Conservation (phyloP, 2,888 invertebrate species). For the Hoplodrina blanda region DNA sequence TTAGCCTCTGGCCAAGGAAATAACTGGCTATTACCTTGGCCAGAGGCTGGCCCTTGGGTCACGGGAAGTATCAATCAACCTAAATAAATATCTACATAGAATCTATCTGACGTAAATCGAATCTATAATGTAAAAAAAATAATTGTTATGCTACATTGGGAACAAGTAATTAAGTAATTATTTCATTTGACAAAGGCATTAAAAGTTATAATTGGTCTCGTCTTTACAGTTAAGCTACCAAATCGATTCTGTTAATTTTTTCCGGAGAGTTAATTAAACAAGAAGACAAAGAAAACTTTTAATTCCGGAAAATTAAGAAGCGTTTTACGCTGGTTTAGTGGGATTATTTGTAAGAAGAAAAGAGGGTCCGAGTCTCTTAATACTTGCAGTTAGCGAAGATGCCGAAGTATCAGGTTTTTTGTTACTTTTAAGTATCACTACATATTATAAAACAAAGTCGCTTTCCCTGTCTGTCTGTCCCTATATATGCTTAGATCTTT, state of each 20-base stretch:
- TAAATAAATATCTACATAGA: no score
- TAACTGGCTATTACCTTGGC: no score
- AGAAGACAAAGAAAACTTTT: slow-evolving; percentile 20
- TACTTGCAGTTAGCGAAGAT: background rate
- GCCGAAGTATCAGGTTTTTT: background rate
- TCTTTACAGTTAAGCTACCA: background rate
- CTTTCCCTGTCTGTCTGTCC: no score
- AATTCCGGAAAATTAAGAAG: slow-evolving; percentile 26
- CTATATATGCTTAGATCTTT: no score
- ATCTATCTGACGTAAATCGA: no score
- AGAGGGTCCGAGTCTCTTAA: background rate
- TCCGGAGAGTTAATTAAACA: slow-evolving; percentile 16
- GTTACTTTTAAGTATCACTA: no score
- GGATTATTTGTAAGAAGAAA: background rate
- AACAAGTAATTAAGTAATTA: background rate
- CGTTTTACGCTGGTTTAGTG: background rate
- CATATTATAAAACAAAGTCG: no score
- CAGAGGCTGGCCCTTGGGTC: no score
- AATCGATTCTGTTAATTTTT: background rate
- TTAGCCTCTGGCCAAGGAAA: no score
- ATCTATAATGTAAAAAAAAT: no score
- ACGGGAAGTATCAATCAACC: no score
- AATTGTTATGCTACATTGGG: no score
- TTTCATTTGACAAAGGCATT: background rate
- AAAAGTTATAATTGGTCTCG: background rate